These are phyloP conservation scores for Cremastinae sp. DNA, from an alignment of 2,888 invertebrate species.

Conservation along the genomic window DNA sequence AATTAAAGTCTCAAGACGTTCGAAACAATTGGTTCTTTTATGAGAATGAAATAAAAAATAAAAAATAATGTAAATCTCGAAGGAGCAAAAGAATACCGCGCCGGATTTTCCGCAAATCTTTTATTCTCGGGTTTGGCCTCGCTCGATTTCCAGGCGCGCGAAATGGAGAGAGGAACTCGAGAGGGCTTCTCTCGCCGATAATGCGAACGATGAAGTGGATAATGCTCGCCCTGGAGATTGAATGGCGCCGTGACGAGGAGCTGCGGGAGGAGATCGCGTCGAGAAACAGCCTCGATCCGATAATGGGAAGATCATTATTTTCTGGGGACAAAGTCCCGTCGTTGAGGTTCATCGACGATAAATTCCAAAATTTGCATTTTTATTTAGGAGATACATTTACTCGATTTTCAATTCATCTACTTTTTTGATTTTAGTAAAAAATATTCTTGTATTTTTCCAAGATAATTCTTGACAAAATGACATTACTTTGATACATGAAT, in stretches of 20 bases:
- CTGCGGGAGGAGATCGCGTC: slow-evolving; percentile 31
- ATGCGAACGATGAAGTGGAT: slow-evolving; percentile 77
- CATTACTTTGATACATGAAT: too few species aligned
- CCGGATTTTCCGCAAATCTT: slow-evolving; percentile 46
- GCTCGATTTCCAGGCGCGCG: not conserved
- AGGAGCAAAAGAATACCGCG: slow-evolving; percentile 49
- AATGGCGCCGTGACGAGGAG: slow-evolving; percentile 53
- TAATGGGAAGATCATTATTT: slow-evolving; percentile 79
- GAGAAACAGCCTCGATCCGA: slow-evolving; percentile 61
- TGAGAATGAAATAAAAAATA: slow-evolving; percentile 4
- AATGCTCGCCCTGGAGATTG: slow-evolving; percentile 75
- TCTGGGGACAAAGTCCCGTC: slow-evolving; percentile 75
- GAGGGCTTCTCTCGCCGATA: slow-evolving; percentile 67
- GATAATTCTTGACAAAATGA: too few species aligned
- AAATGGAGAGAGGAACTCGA: slow-evolving; percentile 32
- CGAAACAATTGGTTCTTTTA: slow-evolving; percentile 65
- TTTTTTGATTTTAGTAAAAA: too few species aligned
- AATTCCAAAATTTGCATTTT: not conserved
- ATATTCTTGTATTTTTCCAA: too few species aligned
- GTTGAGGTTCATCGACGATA: slow-evolving; percentile 53
- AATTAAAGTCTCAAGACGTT: slow-evolving; percentile 53
- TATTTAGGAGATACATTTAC: too few species aligned
- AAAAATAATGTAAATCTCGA: slow-evolving; percentile 49
- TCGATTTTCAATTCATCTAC: too few species aligned
- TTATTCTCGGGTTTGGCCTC: not conserved